Base-by-base conservation (phyloP, 2,797 vertebrate genomes). In the Gambelia wislizenii region DNA sequence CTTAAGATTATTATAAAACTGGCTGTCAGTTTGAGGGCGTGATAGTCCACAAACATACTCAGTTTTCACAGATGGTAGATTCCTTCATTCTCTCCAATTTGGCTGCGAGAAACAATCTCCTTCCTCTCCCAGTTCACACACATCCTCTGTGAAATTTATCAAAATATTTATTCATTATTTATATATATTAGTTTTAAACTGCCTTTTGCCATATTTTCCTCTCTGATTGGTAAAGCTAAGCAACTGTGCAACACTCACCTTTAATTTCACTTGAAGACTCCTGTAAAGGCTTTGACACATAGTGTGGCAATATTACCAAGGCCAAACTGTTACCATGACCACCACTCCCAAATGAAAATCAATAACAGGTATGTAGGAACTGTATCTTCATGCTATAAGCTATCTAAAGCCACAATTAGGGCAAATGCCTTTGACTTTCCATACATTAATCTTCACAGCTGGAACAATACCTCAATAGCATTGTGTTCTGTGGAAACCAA, bases 21-120 rank as follows among this genome's bases (percentile, higher is more conserved):
- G 16, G 22, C 39, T 94, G 87, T 92, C 47, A 39, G 80, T 92
- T 86, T 85, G 84, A 91, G 86, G 87, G n/a, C 27, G 82, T 92
- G 52, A 82, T 76, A 89, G 84, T 86, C 56, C 54, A 79, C 56
- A 44, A 7, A 25, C 2, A 74, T 12, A 0, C 86, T 20, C 14
- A 84, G 77, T 83, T 93, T 89, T 83, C 59, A 80, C 27, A 79
- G 54, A 36, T 76, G 74, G 54, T 76, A 56, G 74, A 14, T 36
- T 64, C 27, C 25, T n/a, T 59, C 5, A 36, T 77, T 61, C 56
- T 61, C 72, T 49, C 36, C 33, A n/a, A 61, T 47, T 33, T 77
- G 54, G 42, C 39, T 86, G 4, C 25, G 0, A 75, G 84, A 44
- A 75, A 44, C 70, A n/a, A 75, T 10, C 84, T 75, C 70, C 16